A percentile compares a stretch with the other conserved stretches of the same genome.
These are phyloP conservation scores for Diadromus collaris DNA, from an alignment of 2,888 invertebrate species.

Conservation along the genomic window DNA sequence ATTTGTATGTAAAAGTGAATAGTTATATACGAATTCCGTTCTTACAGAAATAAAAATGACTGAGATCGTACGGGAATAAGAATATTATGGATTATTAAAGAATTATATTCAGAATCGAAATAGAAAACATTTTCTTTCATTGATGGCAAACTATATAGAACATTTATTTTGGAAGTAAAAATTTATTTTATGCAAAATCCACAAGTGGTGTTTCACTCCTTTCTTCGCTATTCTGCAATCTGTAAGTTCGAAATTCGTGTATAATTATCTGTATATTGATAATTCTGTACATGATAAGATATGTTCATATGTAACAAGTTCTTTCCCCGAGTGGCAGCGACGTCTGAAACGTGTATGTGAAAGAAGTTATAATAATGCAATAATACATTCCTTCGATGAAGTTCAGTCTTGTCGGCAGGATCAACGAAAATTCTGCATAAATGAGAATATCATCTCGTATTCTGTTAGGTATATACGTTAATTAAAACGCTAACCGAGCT, in stretches of 20 bases:
- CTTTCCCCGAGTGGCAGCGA: background rate
- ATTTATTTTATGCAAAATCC: background rate
- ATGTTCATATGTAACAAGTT: background rate
- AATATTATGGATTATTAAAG: background rate
- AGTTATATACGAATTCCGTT: slow-evolving; percentile 4
- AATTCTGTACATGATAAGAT: background rate
- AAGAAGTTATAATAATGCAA: slow-evolving; percentile 30
- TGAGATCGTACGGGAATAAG: background rate
- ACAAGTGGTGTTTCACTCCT: background rate
- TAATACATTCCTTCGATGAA: slow-evolving; percentile 54
- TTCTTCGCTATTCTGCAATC: background rate
- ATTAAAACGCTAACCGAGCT: slow-evolving; percentile 41
- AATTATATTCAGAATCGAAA: background rate
- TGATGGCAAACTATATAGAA: background rate
- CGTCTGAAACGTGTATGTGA: background rate
- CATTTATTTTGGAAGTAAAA: background rate
- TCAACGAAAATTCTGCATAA: slow-evolving; percentile 36
- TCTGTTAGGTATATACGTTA: slow-evolving; percentile 37
- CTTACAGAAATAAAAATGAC: background rate
- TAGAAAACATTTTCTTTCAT: background rate
- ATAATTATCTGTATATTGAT: background rate
- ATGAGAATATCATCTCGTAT: slow-evolving; percentile 32
- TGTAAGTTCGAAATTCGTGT: background rate
- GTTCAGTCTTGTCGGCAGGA: slow-evolving; percentile 25
- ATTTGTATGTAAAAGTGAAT: background rate